These are phyloP conservation scores for Propithecus perrieri DNA, from an alignment of 2,797 vertebrate species.

Conservation along the genomic window DNA sequence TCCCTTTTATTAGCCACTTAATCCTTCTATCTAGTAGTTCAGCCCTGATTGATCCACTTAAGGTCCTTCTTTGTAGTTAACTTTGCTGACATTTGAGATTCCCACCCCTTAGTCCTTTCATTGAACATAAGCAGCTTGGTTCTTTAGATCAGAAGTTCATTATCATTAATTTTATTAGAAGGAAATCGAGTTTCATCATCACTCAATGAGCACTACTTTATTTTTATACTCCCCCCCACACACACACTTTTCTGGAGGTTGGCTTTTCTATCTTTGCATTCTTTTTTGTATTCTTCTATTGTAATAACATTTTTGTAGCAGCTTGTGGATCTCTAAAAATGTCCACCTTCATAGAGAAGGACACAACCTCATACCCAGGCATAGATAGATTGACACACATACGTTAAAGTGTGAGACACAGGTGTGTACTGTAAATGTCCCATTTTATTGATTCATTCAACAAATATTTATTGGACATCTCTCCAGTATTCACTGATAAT, in stretches of 20 bases:
- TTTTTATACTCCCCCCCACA: constrained; percentile 48
- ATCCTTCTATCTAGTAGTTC: constrained; percentile 86
- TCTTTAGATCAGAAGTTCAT: constrained; percentile 79
- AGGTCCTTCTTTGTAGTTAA: constrained; percentile 81
- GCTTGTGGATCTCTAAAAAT: neutral
- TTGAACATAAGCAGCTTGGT: constrained; percentile 72
- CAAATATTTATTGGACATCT: neutral
- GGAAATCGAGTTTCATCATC: neutral
- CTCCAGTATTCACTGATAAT: neutral
- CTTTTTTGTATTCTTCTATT: neutral
- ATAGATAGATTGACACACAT: neutral
- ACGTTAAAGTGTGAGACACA: neutral
- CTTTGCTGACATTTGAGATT: constrained; percentile 85
- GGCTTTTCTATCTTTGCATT: neutral
- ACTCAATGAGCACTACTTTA: neutral
- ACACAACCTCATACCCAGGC: neutral
- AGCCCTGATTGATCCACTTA: constrained; percentile 84
- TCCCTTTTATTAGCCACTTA: constrained; percentile 88
- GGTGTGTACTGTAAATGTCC: neutral
- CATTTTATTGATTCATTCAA: constrained; percentile 44
- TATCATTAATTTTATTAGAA: constrained; percentile 69
- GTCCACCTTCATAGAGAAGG: neutral
- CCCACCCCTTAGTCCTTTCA: constrained; percentile 77
- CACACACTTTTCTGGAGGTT: neutral
- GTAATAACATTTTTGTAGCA: neutral